Base-by-base conservation (phyloP, 2,888 invertebrate genomes). In the Phortica magna region DNA sequence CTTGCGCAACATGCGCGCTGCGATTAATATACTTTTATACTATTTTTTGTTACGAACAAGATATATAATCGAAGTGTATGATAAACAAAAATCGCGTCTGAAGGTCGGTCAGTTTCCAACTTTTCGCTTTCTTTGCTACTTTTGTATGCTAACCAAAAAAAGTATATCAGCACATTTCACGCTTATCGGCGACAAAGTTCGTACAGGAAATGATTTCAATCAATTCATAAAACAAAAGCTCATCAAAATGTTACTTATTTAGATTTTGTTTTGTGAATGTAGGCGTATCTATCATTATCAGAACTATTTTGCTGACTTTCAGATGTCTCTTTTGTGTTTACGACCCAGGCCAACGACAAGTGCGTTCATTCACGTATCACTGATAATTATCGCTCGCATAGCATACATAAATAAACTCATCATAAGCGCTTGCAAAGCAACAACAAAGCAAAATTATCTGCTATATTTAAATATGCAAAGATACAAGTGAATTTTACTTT, bases 331-430 rank as follows among this genome's bases (percentile, higher is more conserved):
- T 31, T 64, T 17, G 17, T 7, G 64, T 64, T 64, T 64, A 64
- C 64, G 39, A 64, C 64, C 64, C 64, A 39, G 64, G 14, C 31
- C 64, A 64, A 64, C 39, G 31, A 14, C 17, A 48, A 48, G 64
- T 64, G 64, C 64, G 64, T 64, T 64, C 64, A 64, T 64, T 64
- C 64, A 64, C 64, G 64, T 64, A 64, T 7, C 39, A 31, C 39
- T 64, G 64, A 64, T 64, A 64, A 64, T 31, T 22, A 59, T 17
- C 59, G 59, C 57, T 57, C 4, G 5, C 5, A 1, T 19, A 59
- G 17, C 48, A 48, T 48, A 48, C 9, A 14, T 6, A 48, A 14
- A 1, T 14, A 48, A n/a, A n/a, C n/a, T n/a, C n/a, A n/a, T n/a
- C n/a, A n/a, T n/a, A n/a, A n/a, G n/a, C n/a, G n/a, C n/a, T n/a